phyloP scores from a whole-genome alignment of 2,113 vertebrate genomes.

The Morone saxatilis region DNA sequence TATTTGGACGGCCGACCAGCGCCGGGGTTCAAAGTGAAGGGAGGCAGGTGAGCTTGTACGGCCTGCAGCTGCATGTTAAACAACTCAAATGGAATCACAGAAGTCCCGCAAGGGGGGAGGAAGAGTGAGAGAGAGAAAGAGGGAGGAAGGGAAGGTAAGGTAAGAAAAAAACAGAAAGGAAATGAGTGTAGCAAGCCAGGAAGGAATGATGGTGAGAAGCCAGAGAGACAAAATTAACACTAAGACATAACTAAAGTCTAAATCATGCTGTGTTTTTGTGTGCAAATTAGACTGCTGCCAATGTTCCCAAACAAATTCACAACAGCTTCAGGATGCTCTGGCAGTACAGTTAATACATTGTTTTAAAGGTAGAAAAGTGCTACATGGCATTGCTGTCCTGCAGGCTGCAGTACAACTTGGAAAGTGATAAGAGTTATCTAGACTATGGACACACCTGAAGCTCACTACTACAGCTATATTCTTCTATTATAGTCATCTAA shows the following conservation, averaged over 20 bases:
- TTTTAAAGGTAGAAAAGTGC: background rate
- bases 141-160: constrained; percentile 21
- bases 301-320: background rate
- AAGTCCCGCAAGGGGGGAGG: constrained; percentile 54
- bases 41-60: constrained; percentile 82
- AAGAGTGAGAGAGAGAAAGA: background rate
- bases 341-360: background rate
- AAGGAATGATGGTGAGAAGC: background rate
- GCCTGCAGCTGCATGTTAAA: constrained; percentile 82
- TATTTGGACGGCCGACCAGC: constrained; percentile 80
- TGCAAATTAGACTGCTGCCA: constrained; percentile 1
- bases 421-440: constrained; percentile 9
- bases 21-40: constrained; percentile 77
- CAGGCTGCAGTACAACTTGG: background rate
- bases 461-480: constrained; percentile 35
- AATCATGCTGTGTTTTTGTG: background rate
- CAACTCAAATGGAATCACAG: constrained; percentile 76
- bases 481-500: background rate
- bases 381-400: background rate
- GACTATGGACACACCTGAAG: constrained; percentile 22
- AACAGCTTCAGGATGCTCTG: constrained; percentile 5
- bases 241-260: background rate
- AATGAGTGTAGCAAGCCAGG: constrained; percentile 1
- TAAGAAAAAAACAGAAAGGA: constrained; percentile 1
- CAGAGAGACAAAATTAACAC: constrained; percentile 24